Evolutionary conservation across 2,888 invertebrate species (phyloP), one percentile per base, ranked within the genome.

Genomic region (Chaitophorus viminalis): DNA sequence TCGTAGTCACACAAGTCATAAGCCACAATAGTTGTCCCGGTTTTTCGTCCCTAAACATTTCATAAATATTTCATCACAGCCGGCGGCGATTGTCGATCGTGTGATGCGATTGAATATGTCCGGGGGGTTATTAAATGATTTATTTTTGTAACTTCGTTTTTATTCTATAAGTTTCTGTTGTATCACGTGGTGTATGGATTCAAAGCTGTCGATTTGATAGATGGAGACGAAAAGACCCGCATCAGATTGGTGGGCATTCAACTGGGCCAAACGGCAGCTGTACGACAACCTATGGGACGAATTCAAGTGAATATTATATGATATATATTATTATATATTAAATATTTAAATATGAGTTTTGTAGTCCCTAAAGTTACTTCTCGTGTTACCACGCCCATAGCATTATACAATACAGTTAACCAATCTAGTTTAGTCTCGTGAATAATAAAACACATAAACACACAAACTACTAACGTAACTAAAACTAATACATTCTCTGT

Each of bases 101-200:
- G n/a, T n/a, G n/a, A n/a, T 39, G 6, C 1, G 39, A 11, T n/a
- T n/a, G n/a, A n/a, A n/a, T n/a, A n/a, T n/a, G n/a, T n/a, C n/a
- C n/a, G n/a, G n/a, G n/a, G n/a, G 11, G 11, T 39, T 9, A 6
- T 11, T 5, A 46, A 14, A 82, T 4, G 36, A 31, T 31, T 29
- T 17, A 33, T n/a, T 68, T 33, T 33, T 82, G 9, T 72, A 25
- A 70, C 14, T 46, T 1, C 14, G 14, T 46, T 46, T 46, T 46
- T 46, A 8, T 46, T 46, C 46, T 3, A 39, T n/a, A 29, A 96
- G 96, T 93, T 97, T 82, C 92, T 97, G 18, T 93, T 96, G 36
- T 96, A 97, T 91, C 97, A 97, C 91, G 96, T 97, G 46, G 96
- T 97, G 90, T 96, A 96, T 0, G 96, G 96, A 52, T 96, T 97